Evolutionary conservation across 2,797 vertebrate species (phyloP), one percentile per base, ranked within the genome.

Genomic region (Clarias laeviceps): DNA sequence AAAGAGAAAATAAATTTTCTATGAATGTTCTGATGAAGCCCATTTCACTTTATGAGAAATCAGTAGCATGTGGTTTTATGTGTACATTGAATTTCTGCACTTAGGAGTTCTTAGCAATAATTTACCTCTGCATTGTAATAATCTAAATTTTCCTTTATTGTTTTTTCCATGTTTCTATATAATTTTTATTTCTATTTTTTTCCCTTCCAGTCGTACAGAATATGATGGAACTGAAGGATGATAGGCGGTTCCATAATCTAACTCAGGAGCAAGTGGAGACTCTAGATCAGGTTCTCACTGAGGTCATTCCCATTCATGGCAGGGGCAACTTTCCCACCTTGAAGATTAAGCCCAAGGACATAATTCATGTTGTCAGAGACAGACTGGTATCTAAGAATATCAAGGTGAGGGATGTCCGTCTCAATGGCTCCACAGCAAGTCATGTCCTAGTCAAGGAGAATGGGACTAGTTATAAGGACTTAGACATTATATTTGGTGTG

Each of bases 371-470:
- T 34, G 97, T 99, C 77, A 96, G 96, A 88, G 92, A 96, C 65
- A 94, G 96, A 89, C 96, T 99, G 72, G 91, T 93, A 88, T 92
- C 94, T 68, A 97, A 97, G 90, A 94, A 96, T 14, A 99, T 99
- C 89, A 90, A 85, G 0, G 94, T 99, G 4, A 93, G 95, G 85
- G 98, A 99, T 89, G 94, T 98, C 29, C 96, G 98, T 64, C 91
- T 99, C 85, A 99, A 99, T 0, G 98, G 98, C 77, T 99, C 98
- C 27, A 98, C 97, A 0, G 98, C 98, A 82, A 99, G 98, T 87
- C 97, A 99, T 89, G 96, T 99, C 89, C 96, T 99, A 0, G 96
- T 97, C 59, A 94, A 95, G 82, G 96, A 97, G 92, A 98, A 94
- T 3, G 97, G 97, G 66, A 97, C 96, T 32, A 97, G 93, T 88